Conservation (phyloP, 2,888 invertebrate species). For the Opisthograptis luteolata region DNA sequence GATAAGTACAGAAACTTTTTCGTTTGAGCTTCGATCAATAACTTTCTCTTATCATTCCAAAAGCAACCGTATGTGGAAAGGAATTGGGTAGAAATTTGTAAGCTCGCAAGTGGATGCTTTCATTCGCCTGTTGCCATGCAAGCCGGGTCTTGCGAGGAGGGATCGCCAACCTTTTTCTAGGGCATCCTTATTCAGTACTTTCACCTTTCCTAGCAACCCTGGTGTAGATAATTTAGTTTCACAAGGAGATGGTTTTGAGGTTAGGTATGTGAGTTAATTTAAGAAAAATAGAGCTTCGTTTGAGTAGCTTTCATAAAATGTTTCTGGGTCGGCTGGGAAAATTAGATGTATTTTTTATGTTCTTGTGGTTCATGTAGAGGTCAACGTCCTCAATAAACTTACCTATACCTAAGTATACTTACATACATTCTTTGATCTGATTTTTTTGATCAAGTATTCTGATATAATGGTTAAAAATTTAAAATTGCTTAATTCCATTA, state of each 20-base stretch:
- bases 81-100: conserved; percentile 40
- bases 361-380: not conserved
- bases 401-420: not conserved
- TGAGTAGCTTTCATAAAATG: conserved; percentile 2
- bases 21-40: conserved; percentile 80
- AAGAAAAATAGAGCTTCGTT: conserved; percentile 15
- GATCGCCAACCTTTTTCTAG: conserved; percentile 78
- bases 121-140: conserved; percentile 79
- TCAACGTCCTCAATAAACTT: too few species aligned
- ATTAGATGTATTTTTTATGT: not conserved
- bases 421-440: too few species aligned
- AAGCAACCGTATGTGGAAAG: not conserved
- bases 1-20: conserved; percentile 78
- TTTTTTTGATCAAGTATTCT: too few species aligned
- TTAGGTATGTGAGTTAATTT: conserved; percentile 7
- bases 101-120: conserved; percentile 51
- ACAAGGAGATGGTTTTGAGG: conserved; percentile 17
- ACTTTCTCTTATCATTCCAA: conserved; percentile 40
- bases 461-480: too few species aligned
- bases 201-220: conserved; percentile 55
- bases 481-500: too few species aligned
- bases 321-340: conserved; percentile 7
- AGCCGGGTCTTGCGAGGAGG: conserved; percentile 56
- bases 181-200: conserved; percentile 64
- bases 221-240: conserved; percentile 26